Evolutionary conservation across 2,888 invertebrate species (phyloP).

Genomic region (Rhamphomyia laevipes): DNA sequence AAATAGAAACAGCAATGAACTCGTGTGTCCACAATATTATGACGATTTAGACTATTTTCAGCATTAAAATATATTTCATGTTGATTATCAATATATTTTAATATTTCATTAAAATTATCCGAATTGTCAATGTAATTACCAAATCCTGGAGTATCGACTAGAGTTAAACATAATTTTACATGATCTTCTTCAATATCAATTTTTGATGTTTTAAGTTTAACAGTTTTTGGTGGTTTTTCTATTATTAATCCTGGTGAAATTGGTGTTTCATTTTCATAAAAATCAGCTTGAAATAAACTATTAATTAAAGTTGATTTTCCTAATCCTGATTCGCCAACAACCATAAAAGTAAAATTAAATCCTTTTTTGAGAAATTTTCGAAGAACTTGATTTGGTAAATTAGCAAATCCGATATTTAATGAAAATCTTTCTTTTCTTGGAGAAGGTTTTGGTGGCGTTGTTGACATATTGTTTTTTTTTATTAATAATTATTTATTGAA

Average conservation of each 20-base stretch:
- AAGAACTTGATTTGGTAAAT: slow-evolving; percentile 86
- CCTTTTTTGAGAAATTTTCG: slow-evolving; percentile 89
- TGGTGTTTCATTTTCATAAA: slow-evolving; percentile 84
- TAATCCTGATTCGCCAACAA: slow-evolving; percentile 73
- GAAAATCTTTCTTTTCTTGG: too few species aligned
- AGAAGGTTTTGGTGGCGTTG: too few species aligned
- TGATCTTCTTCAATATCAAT: slow-evolving; percentile 88
- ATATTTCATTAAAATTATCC: slow-evolving; percentile 74
- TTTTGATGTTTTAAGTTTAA: slow-evolving; percentile 79
- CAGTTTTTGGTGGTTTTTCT: slow-evolving; percentile 78
- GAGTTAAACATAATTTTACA: slow-evolving; percentile 75
- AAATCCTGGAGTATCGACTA: slow-evolving; percentile 85
- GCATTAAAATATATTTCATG: slow-evolving; percentile 76
- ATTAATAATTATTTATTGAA: too few species aligned
- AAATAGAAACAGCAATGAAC: slow-evolving; percentile 93
- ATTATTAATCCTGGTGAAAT: slow-evolving; percentile 57
- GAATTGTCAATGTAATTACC: slow-evolving; percentile 85
- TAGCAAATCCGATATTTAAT: slow-evolving; percentile 49
- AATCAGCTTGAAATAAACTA: slow-evolving; percentile 77
- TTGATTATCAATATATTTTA: slow-evolving; percentile 88
- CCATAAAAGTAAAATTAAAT: slow-evolving; percentile 92
- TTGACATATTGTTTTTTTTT: too few species aligned
- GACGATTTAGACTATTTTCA: slow-evolving; percentile 82
- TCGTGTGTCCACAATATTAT: slow-evolving; percentile 85
- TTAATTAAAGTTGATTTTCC: slow-evolving; percentile 89